Conservation (phyloP, 2,797 vertebrate genomes). For the Pipistrellus kuhlii region DNA sequence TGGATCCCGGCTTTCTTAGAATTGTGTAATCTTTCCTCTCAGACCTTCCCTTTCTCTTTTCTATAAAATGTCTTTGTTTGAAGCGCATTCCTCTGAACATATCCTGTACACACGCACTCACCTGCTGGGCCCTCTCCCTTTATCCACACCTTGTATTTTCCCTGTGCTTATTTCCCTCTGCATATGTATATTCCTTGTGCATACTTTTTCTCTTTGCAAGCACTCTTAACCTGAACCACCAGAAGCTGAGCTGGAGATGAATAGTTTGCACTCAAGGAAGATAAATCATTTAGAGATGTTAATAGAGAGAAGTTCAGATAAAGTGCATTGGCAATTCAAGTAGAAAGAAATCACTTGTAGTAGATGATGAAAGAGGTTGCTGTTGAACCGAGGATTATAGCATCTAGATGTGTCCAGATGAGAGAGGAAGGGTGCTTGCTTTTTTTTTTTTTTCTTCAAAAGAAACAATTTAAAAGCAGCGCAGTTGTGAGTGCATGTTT, state of each 20-base stretch:
- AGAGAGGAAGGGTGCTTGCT: background rate
- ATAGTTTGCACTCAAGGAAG: background rate
- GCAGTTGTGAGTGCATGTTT: background rate
- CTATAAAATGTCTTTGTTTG: background rate
- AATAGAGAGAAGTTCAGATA: conserved; percentile 4
- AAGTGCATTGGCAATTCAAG: conserved; percentile 25
- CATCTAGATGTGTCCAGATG: background rate
- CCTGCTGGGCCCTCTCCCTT: background rate
- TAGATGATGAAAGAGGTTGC: background rate
- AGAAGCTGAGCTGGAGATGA: conserved; percentile 17
- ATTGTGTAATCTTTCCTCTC: background rate
- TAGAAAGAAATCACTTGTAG: background rate
- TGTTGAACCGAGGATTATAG: background rate
- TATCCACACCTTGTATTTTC: background rate
- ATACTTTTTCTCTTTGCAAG: background rate
- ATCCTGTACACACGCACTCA: background rate
- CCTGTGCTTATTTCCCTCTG: background rate
- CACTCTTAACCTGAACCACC: background rate
- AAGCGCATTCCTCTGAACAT: background rate
- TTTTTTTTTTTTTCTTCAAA: background rate
- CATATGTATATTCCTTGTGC: too few species aligned
- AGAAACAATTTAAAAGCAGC: background rate
- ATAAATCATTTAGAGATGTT: conserved; percentile 41
- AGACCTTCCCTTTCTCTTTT: background rate
- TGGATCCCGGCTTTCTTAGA: background rate